Evolutionary conservation across 1,140 invertebrate genomes (phyloP).

Genomic region (Acromyrmex heyeri): DNA sequence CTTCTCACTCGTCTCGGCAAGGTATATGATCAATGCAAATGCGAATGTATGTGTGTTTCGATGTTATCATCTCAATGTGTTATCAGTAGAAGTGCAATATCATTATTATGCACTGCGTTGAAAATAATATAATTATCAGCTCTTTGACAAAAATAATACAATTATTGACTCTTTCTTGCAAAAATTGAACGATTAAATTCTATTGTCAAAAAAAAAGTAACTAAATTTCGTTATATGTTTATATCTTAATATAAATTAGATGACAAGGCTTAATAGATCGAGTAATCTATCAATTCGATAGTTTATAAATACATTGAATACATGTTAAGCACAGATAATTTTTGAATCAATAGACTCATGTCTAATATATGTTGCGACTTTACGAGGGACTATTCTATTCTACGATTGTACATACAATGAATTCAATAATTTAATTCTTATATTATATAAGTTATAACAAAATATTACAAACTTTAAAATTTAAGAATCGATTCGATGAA

Average conservation of each 20-base stretch:
- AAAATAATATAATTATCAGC: background rate
- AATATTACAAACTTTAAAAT: background rate
- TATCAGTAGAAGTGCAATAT: background rate
- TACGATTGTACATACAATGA: background rate
- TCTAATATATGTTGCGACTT: background rate
- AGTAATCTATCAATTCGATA: background rate
- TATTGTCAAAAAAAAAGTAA: background rate
- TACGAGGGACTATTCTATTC: background rate
- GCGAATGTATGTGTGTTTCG: slow-evolving; percentile 6
- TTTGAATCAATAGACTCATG: background rate
- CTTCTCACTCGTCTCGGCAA: background rate
- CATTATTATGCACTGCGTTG: background rate
- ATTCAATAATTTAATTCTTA: background rate
- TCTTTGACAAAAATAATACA: background rate
- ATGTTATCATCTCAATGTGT: background rate
- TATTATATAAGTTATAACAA: no score
- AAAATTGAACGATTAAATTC: background rate
- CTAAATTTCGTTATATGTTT: background rate
- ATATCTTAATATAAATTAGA: background rate
- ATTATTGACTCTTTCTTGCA: background rate
- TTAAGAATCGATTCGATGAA: background rate
- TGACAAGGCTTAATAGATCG: background rate
- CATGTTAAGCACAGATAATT: no score
- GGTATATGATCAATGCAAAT: slow-evolving; percentile 10
- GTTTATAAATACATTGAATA: background rate